Base-by-base conservation (phyloP, 1,140 invertebrate genomes). In the Micrasema minimum region DNA sequence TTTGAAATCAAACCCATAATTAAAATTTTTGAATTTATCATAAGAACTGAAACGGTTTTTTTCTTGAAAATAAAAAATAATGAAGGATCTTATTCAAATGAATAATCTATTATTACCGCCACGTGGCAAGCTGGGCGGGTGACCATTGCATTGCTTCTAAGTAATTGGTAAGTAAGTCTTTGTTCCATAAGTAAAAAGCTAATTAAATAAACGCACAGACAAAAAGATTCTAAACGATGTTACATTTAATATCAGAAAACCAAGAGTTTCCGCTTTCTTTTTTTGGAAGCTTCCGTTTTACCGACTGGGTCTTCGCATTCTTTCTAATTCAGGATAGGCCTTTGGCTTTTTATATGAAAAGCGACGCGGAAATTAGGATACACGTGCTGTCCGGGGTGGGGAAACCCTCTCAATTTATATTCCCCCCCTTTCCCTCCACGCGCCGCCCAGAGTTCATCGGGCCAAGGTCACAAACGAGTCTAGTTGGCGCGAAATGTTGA, bases 301-400 rank as follows among this genome's bases (percentile, higher is more conserved):
- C 26, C 9, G 11, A 6, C 12, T 1, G 12, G 11, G 22, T 31
- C 31, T 55, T 10, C 2, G 22, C 0, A 12, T n/a, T 20, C 51
- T 55, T 6, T 23, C 22, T 4, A 2, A 23, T 14, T 31, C n/a
- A 23, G 3, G 23, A 26, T 3, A 14, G 23, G 51, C 51, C 14
- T 59, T 59, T 59, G 26, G 26, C 26, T 31, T 31, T 59, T 31
- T 59, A 38, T 41, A 35, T 59, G 55, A 59, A 55, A 59, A 59
- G 14, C 55, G 31, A 41, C 35, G 55, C 55, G 20, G 55, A 59
- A 59, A 59, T 59, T 59, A 59, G 55, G 55, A 59, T 59, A 59
- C 55, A 59, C 55, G 55, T 59, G 55, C 55, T 38, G 35, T 37
- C 7, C 55, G 37, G 16, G 55, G 55, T 59, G 37, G 55, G 4